These are phyloP conservation scores for Puffinus mauretanicus DNA, from an alignment of 2,113 vertebrate species.

Conservation along the genomic window DNA sequence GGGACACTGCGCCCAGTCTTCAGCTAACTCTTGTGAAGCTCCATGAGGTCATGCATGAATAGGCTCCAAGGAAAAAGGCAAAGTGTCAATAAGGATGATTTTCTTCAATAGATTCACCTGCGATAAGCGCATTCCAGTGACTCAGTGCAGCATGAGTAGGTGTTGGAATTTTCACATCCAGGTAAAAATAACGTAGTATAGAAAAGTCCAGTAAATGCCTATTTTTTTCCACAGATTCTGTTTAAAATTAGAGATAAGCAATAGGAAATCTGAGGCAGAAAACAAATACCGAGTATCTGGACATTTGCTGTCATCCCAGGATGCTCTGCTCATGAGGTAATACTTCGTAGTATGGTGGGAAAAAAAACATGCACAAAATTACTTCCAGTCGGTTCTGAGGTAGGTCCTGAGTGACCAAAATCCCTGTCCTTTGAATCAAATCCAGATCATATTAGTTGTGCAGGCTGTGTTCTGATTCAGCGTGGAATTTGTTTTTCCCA, in stretches of 20 bases:
- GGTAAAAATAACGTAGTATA: background rate
- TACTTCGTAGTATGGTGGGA: accelerated
- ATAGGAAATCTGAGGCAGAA: background rate
- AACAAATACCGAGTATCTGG: background rate
- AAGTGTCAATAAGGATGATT: background rate
- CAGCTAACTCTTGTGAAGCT: background rate
- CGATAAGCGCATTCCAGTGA: constrained; percentile 26
- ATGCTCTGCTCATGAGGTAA: background rate
- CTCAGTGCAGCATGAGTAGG: background rate
- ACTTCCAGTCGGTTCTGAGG: background rate
- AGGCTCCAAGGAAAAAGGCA: background rate
- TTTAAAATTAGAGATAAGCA: background rate
- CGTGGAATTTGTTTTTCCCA: background rate
- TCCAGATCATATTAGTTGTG: background rate
- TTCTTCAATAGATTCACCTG: background rate
- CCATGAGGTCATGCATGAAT: background rate
- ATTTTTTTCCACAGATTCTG: background rate
- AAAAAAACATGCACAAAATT: background rate
- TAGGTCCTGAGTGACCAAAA: background rate
- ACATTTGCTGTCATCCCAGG: background rate
- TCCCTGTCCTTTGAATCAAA: background rate
- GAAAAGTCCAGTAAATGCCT: background rate
- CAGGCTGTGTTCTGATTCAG: background rate
- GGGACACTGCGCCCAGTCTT: background rate
- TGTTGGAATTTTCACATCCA: background rate